A percentile compares a stretch with the other conserved stretches of the same genome.
Evolutionary conservation across 2,797 vertebrate species (phyloP).

Genomic region (Menidia menidia): DNA sequence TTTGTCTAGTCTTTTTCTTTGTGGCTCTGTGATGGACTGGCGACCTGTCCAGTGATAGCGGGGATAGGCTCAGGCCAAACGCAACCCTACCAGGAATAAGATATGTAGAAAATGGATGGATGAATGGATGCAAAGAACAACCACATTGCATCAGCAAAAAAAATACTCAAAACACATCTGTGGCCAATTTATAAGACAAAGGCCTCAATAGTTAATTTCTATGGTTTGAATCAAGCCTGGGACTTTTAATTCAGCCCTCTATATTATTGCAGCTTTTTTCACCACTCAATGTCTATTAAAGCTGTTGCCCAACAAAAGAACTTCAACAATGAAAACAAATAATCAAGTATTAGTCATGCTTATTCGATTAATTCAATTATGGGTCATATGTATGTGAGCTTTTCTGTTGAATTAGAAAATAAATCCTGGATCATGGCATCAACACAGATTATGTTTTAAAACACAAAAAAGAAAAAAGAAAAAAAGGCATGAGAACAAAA

Average conservation of each 20-base stretch:
- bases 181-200: not conserved
- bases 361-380: constrained; percentile 5
- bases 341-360: not conserved
- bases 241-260: not conserved
- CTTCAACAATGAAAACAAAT: constrained; percentile 14
- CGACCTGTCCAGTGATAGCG: no score
- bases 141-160: not conserved
- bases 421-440: constrained; percentile 49
- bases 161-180: not conserved
- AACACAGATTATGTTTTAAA: constrained; percentile 42
- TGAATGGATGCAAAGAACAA: no score
- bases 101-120: no score
- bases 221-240: not conserved
- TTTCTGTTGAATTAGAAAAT: constrained; percentile 40
- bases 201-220: not conserved
- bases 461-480: constrained; percentile 8
- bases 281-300: not conserved
- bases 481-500: not conserved
- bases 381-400: constrained; percentile 23
- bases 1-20: no score
- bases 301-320: not conserved
- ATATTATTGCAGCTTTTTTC: not conserved
- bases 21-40: no score
- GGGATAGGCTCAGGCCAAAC: no score
- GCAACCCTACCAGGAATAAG: no score